Percentiles rank a stretch among this genome's conserved stretches.
Conservation (phyloP, 2,888 invertebrate genomes). For the Amblyjoppa fuscipennis region DNA sequence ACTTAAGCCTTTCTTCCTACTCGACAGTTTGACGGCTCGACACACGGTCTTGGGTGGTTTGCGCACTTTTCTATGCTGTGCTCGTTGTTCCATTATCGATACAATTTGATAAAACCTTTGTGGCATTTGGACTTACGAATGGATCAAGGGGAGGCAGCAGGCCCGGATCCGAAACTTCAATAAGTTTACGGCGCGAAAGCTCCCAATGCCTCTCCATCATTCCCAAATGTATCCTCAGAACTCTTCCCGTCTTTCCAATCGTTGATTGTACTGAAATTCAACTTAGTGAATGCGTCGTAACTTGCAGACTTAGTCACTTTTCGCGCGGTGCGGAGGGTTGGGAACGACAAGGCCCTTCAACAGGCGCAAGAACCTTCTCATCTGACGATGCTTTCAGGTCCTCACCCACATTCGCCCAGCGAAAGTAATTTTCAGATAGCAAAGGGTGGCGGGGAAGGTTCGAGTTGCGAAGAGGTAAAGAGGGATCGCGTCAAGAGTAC, state of each 20-base stretch:
- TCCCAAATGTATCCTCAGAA: background rate
- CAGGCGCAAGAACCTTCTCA: conserved; percentile 28
- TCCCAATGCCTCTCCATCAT: background rate
- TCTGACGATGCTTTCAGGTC: conserved; percentile 56
- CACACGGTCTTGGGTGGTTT: background rate
- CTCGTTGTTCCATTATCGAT: background rate
- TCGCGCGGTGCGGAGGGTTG: conserved; percentile 7
- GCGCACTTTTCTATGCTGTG: background rate
- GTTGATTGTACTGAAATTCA: background rate
- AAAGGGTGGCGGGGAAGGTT: background rate
- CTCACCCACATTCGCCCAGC: conserved; percentile 61
- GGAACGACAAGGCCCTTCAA: conserved; percentile 32
- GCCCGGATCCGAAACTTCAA: background rate
- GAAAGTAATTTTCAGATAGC: conserved; percentile 58
- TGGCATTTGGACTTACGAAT: too few relatives aligned
- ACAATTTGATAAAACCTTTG: background rate
- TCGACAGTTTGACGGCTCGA: conserved; percentile 12
- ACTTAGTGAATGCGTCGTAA: background rate
- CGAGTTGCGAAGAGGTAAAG: conserved; percentile 29
- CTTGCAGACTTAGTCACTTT: conserved; percentile 8
- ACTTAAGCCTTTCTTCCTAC: conserved; percentile 34
- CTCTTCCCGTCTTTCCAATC: background rate
- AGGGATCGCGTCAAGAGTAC: conserved; percentile 28
- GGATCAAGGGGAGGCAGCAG: background rate
- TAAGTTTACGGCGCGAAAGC: background rate